Evolutionary conservation across 2,797 vertebrate genomes (phyloP), one percentile per base, ranked within the genome.

Genomic region (Calcarius lapponicus): DNA sequence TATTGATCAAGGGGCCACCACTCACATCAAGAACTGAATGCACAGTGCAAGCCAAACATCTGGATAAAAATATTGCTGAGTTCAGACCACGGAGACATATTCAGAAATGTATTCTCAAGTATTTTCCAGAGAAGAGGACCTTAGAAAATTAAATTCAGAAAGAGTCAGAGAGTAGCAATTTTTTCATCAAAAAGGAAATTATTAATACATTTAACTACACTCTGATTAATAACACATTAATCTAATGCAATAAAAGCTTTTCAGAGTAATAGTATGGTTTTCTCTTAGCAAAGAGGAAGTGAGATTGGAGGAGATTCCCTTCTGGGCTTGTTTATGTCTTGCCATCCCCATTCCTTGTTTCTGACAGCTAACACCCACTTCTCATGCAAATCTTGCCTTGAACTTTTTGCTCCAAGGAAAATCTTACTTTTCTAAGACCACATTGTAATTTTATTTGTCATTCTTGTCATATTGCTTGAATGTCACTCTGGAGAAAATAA

Each of bases 391-490:
- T 86, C 43, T 82, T 85, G 69, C 57, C 66, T 89, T 78, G 62
- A 91, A 95, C 45, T 47, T 71, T 79, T 94, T 88, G n/a, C 79
- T 94, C 17, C 64, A 74, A 90, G 79, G 34, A 70, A 91, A 96
- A 93, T 56, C 17, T 58, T 92, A n/a, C 50, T 82, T 91, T 93
- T 95, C 79, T 86, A 80, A 75, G 74, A 58, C 17, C 3, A 1
- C 50, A 26, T 47, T 65, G 50, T 78, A 93, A 95, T 95, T 93
- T 20, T 32, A 72, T 84, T 91, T 90, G 84, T 92, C 72, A 83
- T 84, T 71, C 57, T 92, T 95, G 65, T 91, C 85, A 80, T 87
- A 80, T 72, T 88, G 38, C 70, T 87, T 92, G 72, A 86, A 96
- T 82, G 51, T 81, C 74, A 79, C 66, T 95, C 70, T 70, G 54